A percentile compares a stretch with the other conserved stretches of the same genome.
Evolutionary conservation across 2,113 vertebrate genomes (phyloP).

Genomic region (Echinops telfairi): DNA sequence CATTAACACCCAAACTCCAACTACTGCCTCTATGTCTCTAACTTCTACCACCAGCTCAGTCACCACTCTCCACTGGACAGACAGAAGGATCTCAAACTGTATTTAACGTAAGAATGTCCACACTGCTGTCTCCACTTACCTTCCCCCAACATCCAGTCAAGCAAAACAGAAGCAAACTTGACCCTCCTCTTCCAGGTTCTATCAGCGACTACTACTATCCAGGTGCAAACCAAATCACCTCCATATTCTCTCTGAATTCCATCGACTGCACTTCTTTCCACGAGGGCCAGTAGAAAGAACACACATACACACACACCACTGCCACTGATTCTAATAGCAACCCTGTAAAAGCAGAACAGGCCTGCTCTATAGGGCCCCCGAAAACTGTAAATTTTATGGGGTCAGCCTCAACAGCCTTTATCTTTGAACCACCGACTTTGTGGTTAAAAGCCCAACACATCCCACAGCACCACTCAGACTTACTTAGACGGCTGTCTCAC

Average conservation of each 20-base stretch:
- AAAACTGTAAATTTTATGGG: not conserved
- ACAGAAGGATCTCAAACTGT: not conserved
- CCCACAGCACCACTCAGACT: no score
- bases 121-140: conserved; percentile 7
- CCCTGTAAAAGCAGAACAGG: no score
- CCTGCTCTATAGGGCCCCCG: not conserved
- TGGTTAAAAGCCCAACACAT: no score
- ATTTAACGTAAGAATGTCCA: not conserved
- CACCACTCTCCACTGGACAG: not conserved
- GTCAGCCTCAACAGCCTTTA: not conserved
- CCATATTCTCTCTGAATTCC: not conserved
- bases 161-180: conserved; percentile 21
- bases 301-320: no score
- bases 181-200: not conserved
- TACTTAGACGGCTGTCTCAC: not conserved
- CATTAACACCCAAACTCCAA: not conserved
- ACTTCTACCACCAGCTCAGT: not conserved
- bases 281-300: no score
- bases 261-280: not conserved
- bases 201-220: not conserved
- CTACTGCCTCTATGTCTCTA: not conserved
- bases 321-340: no score
- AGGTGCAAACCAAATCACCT: conserved; percentile 23
- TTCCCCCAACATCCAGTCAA: not conserved
- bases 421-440: no score